Evolutionary conservation across 2,797 vertebrate genomes (phyloP), one percentile per base, ranked within the genome.

Genomic region (Bufotes viridis): DNA sequence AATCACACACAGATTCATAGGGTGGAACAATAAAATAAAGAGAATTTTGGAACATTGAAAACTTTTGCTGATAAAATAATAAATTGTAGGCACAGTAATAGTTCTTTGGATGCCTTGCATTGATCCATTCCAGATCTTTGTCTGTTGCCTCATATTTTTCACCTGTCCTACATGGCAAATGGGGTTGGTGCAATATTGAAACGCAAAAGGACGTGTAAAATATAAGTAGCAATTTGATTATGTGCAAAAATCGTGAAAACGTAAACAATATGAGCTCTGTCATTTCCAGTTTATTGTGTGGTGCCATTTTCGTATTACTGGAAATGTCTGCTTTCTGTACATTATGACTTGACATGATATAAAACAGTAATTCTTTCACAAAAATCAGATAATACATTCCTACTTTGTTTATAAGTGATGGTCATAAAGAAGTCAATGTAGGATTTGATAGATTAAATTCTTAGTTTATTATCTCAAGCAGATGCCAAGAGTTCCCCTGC

Each of bases 381-480:
- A 34, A 67, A 63, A 22, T 17, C 15, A 72, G 58, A 82, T 51
- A 65, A 76, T 67, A n/a, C 11, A 51, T 63, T 34, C 34, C 17
- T 75, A 82, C 67, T 61, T 70, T 79, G 18, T 67, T 78, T 29
- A 83, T 70, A 69, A 69, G 70, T 88, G 13, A 55, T 78, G 26
- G 61, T 78, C 60, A 49, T 58, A 76, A 88, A 79, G 61, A 20
- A 65, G 80, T 34, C 69, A 82, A 87, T 12, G 49, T 29, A 76
- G 49, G 69, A 75, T 67, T 74, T 87, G 80, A 53, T 65, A 60
- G 80, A 87, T 63, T 82, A 82, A 55, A 65, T 76, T 67, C 53
- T 58, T 34, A 49, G 24, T 88, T 80, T 80, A 70, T 70, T 86
- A 86, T 86, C 76, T 34, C 20, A 70, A 70, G 76, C 84, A 80